Percentiles rank a stretch among this genome's conserved stretches.
Evolutionary conservation across 1,140 invertebrate genomes (phyloP).

Genomic region (Manduca sexta): DNA sequence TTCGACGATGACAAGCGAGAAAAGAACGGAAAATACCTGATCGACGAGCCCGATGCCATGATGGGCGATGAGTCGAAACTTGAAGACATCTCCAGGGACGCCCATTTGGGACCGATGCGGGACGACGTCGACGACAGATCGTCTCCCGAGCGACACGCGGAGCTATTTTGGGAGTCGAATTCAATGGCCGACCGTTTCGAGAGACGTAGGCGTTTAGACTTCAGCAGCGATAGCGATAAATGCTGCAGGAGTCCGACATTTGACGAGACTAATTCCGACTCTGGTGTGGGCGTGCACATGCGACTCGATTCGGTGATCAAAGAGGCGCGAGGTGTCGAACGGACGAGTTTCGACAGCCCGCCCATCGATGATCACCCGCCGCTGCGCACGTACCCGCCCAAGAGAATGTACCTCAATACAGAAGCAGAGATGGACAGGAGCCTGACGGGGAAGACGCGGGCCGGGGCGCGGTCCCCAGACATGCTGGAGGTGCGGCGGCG

Average conservation of each 20-base stretch:
- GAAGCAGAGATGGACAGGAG: slow-evolving; percentile 38
- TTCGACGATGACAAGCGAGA: slow-evolving; percentile 47
- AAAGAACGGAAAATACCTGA: slow-evolving; percentile 34
- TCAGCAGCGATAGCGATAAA: slow-evolving; percentile 68
- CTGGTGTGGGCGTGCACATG: slow-evolving; percentile 52
- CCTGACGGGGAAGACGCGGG: slow-evolving; percentile 49
- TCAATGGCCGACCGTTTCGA: slow-evolving; percentile 57
- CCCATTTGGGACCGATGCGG: slow-evolving; percentile 45
- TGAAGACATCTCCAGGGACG: slow-evolving; percentile 53
- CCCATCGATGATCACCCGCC: slow-evolving; percentile 43
- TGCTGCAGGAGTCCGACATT: slow-evolving; percentile 67
- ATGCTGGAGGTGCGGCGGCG: slow-evolving; percentile 36
- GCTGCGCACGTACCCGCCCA: slow-evolving; percentile 48
- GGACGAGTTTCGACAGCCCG: slow-evolving; percentile 34
- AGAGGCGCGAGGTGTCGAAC: slow-evolving; percentile 46
- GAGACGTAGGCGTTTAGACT: slow-evolving; percentile 50
- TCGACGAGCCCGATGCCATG: slow-evolving; percentile 41
- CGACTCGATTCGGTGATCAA: slow-evolving; percentile 67
- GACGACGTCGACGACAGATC: slow-evolving; percentile 57
- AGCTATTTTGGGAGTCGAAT: slow-evolving; percentile 68
- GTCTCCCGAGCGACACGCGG: slow-evolving; percentile 55
- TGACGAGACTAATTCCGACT: slow-evolving; percentile 66
- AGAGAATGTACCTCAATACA: slow-evolving; percentile 30
- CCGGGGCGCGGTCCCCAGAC: slow-evolving; percentile 43
- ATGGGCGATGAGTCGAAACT: slow-evolving; percentile 52